A percentile compares a stretch with the other conserved stretches of the same genome.
These are phyloP conservation scores for Drosophila eohydei DNA, from an alignment of 2,888 invertebrate genomes.

Conservation along the genomic window DNA sequence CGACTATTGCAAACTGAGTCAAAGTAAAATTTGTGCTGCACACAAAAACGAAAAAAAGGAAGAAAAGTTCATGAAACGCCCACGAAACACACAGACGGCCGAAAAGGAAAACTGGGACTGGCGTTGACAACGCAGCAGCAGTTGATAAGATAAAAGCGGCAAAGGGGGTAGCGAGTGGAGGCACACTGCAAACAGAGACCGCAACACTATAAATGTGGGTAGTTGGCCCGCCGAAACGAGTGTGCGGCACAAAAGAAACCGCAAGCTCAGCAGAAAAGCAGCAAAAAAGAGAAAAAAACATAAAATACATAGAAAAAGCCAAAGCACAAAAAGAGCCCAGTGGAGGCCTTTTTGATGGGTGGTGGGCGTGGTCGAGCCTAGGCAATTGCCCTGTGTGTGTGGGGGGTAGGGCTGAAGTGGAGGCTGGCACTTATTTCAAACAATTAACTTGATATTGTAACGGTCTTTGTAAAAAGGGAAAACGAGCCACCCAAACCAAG, in stretches of 20 bases:
- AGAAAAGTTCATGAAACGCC: conserved; percentile 50
- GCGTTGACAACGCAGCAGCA: conserved; percentile 71
- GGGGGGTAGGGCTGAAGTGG: conserved; percentile 6
- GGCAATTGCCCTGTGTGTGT: conserved; percentile 6
- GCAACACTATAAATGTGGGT: conserved; percentile 79
- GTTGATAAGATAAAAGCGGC: conserved; percentile 24
- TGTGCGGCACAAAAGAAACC: conserved; percentile 75
- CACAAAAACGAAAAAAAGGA: not conserved
- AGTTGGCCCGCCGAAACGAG: conserved; percentile 58
- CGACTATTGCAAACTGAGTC: conserved; percentile 66
- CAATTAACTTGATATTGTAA: conserved; percentile 82
- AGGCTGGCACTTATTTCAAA: conserved; percentile 77
- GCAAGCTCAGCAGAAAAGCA: conserved; percentile 74
- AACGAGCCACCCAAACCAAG: conserved; percentile 28
- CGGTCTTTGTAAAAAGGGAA: conserved; percentile 68
- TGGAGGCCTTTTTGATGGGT: conserved; percentile 16
- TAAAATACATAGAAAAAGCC: not conserved
- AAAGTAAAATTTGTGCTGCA: conserved; percentile 56
- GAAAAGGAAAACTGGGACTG: conserved; percentile 45
- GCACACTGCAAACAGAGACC: conserved; percentile 62
- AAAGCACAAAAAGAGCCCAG: conserved; percentile 6
- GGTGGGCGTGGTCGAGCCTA: conserved; percentile 21
- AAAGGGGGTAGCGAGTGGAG: not conserved
- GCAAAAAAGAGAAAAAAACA: not conserved
- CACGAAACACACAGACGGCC: conserved; percentile 25